Percentiles rank a stretch among this genome's conserved stretches.
Conservation (phyloP, 2,113 vertebrate species). For the Cyprinodon variegatus region DNA sequence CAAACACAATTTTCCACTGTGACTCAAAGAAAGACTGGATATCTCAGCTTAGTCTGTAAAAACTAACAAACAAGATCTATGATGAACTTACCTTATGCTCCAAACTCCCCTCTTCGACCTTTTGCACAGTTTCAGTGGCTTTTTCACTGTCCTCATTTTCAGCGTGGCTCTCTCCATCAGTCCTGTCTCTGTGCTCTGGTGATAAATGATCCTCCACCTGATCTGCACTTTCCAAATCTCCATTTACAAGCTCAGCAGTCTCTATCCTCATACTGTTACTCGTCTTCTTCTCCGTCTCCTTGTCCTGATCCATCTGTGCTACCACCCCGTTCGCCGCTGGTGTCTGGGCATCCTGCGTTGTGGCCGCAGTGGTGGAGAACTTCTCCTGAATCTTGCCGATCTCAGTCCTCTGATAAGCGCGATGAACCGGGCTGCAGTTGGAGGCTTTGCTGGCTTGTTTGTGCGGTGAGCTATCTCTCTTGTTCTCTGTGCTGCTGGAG, state of each 20-base stretch:
- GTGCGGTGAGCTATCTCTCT: slow-evolving; percentile 64
- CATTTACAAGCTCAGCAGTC: slow-evolving; percentile 67
- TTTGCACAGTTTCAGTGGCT: slow-evolving; percentile 26
- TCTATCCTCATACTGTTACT: slow-evolving; percentile 27
- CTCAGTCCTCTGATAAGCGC: slow-evolving; percentile 45
- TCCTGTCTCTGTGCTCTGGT: slow-evolving; percentile 20
- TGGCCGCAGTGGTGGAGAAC: slow-evolving; percentile 6
- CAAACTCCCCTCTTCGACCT: slow-evolving; percentile 49
- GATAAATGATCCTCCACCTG: slow-evolving; percentile 30
- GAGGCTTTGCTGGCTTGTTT: slow-evolving; percentile 66
- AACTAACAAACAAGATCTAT: neutral
- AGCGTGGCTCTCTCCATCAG: slow-evolving; percentile 15
- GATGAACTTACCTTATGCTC: slow-evolving; percentile 62
- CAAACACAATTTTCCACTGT: slow-evolving; percentile 8
- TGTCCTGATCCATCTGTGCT: slow-evolving; percentile 67
- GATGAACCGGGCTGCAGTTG: slow-evolving; percentile 69
- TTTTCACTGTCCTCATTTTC: slow-evolving; percentile 37
- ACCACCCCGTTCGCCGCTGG: slow-evolving; percentile 68
- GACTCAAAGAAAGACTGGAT: slow-evolving; percentile 28
- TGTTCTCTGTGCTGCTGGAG: slow-evolving; percentile 68
- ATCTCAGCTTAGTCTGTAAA: neutral
- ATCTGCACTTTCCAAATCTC: slow-evolving; percentile 61
- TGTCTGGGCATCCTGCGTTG: slow-evolving; percentile 56
- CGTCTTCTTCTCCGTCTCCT: slow-evolving; percentile 20
- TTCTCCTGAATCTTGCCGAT: slow-evolving; percentile 30